A percentile compares a stretch with the other conserved stretches of the same genome.
Evolutionary conservation across 2,888 invertebrate genomes (phyloP).

Genomic region (Melipona bicolor): DNA sequence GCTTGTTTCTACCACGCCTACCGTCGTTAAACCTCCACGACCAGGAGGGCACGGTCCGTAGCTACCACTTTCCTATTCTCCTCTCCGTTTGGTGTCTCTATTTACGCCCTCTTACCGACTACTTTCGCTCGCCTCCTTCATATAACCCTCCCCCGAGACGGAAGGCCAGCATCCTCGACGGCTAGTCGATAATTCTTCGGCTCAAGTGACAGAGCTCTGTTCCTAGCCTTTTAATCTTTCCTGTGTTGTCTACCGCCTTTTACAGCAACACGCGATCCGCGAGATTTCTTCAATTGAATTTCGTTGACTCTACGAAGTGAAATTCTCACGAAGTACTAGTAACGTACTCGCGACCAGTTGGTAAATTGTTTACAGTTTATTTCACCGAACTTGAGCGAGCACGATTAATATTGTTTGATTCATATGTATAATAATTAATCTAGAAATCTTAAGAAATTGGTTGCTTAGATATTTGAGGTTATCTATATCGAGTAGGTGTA

Average conservation of each 20-base stretch:
- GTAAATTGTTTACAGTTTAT: too few relatives aligned
- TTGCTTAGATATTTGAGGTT: too few relatives aligned
- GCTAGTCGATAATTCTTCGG: conserved; percentile 20
- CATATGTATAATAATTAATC: too few relatives aligned
- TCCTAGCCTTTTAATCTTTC: conserved; percentile 9
- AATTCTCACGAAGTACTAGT: too few relatives aligned
- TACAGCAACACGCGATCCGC: background rate
- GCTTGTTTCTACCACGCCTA: conserved; percentile 71
- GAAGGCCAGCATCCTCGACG: background rate
- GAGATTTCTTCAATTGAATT: background rate
- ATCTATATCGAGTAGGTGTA: too few relatives aligned
- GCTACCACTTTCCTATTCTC: conserved; percentile 62
- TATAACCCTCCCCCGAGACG: conserved; percentile 12
- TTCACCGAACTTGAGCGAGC: too few relatives aligned
- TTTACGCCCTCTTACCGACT: conserved; percentile 63
- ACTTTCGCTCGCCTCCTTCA: conserved; percentile 36
- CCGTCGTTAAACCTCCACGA: conserved; percentile 67
- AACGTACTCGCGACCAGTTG: too few relatives aligned
- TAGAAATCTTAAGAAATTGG: too few relatives aligned
- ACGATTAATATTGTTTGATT: too few relatives aligned
- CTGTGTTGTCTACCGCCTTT: background rate
- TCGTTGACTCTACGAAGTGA: background rate
- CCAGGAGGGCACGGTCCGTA: conserved; percentile 48
- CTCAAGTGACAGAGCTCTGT: conserved; percentile 4
- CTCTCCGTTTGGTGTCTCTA: conserved; percentile 72